Evolutionary conservation across 2,113 vertebrate genomes (phyloP), one percentile per base, ranked within the genome.

Genomic region (Rynchops niger): DNA sequence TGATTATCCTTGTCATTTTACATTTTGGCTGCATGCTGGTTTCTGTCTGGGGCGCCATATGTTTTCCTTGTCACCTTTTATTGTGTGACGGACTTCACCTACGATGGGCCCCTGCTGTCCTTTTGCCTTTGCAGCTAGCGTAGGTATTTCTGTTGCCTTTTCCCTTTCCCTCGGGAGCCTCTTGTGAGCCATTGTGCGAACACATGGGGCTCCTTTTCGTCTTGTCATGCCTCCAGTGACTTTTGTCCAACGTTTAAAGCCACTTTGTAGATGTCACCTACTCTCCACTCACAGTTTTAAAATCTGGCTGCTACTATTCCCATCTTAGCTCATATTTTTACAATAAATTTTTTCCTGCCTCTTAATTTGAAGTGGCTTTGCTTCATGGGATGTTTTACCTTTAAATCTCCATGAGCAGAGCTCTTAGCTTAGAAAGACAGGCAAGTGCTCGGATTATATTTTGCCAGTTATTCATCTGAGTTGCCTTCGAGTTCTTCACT

Each of bases 51-150:
- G 34, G 36, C 11, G 7, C 83, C 52, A 1, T 66, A 47, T 79
- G 76, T 92, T 95, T 90, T 71, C 42, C 71, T 72, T 73, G 82
- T 88, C 74, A 82, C 71, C 61, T 89, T 89, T 94, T 52, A 26
- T 43, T 85, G 71, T 74, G 73, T 59, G 43, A 17, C 53, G 62
- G 80, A 45, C 59, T 66, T 83, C 73, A 78, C 40, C 83, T 78
- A 4, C 2, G 20, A 67, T 2, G 34, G 56, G 45, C 13, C 59
- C 65, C 50, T 73, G 16, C 52, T 80, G 58, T 53, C 45, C 65
- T 36, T 76, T 25, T 49, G 77, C 66, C 3, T 81, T 55, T 77
- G 30, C 85, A 79, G 79, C 47, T 47, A 30, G 6, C 6, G 4
- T 69, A 80, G 93, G 59, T 91, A 58, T 76, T 89, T 76, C 67